Percentiles rank a stretch among this genome's conserved stretches.
phyloP scores from a whole-genome alignment of 2,797 vertebrate species.

The Poecilia picta region DNA sequence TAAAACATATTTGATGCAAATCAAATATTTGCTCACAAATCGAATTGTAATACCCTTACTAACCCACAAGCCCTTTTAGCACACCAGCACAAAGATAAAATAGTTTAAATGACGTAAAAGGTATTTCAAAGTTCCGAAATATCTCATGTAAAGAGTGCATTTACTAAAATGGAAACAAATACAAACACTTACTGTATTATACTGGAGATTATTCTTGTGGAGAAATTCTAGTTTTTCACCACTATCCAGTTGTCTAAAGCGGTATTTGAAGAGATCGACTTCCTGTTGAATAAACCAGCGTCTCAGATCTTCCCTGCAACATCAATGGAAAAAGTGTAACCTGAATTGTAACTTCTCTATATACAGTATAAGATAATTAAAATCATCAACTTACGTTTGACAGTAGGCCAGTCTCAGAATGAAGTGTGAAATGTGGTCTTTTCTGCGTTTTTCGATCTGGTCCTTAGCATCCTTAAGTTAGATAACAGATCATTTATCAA shows the following conservation, averaged over 20 bases:
- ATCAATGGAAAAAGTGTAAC: conserved; percentile 4
- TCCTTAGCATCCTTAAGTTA: conserved; percentile 50
- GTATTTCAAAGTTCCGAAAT: not conserved
- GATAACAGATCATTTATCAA: not conserved
- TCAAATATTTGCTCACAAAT: not conserved
- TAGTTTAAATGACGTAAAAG: not conserved
- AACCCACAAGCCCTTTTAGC: not conserved
- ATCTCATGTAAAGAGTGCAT: not conserved
- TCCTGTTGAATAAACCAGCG: conserved; percentile 99
- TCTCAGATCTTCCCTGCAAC: conserved; percentile 91
- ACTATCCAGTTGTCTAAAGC: conserved; percentile 79
- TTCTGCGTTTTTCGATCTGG: conserved; percentile 88
- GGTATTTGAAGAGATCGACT: conserved; percentile 92
- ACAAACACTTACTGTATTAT: conserved; percentile 85
- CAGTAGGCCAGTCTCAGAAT: conserved; percentile 97
- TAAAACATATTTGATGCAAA: too few species aligned
- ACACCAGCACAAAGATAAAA: not conserved
- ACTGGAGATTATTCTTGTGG: conserved; percentile 86
- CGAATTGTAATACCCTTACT: not conserved
- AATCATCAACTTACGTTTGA: conserved; percentile 86
- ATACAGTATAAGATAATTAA: not conserved
- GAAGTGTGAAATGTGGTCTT: conserved; percentile 96
- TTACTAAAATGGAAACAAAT: not conserved
- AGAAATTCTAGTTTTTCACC: conserved; percentile 86
- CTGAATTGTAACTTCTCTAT: not conserved